phyloP scores from a whole-genome alignment of 2,888 invertebrate genomes.

The Euproctis similis region DNA sequence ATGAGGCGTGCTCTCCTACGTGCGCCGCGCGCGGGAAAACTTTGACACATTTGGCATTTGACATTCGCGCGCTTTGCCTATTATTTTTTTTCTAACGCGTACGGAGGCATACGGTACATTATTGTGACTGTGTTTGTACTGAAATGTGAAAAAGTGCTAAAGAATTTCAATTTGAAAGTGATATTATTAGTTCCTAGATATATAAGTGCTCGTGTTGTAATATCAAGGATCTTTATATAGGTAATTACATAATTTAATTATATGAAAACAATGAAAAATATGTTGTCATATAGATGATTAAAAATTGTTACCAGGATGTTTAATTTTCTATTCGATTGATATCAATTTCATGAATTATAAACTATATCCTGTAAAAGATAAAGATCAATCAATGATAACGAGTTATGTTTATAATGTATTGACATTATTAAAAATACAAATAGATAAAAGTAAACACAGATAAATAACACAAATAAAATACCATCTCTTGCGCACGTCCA shows the following conservation, averaged over 20 bases:
- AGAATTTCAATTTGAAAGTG: constrained; percentile 13
- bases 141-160: constrained; percentile 20
- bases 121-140: constrained; percentile 23
- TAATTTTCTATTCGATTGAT: not conserved
- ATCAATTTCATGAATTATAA: too few species aligned
- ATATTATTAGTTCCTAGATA: constrained; percentile 9
- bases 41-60: constrained; percentile 46
- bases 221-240: constrained; percentile 15
- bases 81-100: constrained; percentile 27
- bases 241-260: constrained; percentile 2
- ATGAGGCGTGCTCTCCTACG: constrained; percentile 41
- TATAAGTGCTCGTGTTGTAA: constrained; percentile 19
- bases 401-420: not conserved
- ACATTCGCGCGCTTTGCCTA: constrained; percentile 42
- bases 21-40: constrained; percentile 46
- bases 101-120: constrained; percentile 18
- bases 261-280: not conserved
- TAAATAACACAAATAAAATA: constrained; percentile 13
- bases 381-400: not conserved
- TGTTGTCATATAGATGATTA: not conserved
- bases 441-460: constrained; percentile 4
- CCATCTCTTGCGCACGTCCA: constrained; percentile 34
- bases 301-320: constrained; percentile 2
- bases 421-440: not conserved
- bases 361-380: not conserved